Conservation (phyloP, 2,888 invertebrate species). For the Idaea dimidiata region DNA sequence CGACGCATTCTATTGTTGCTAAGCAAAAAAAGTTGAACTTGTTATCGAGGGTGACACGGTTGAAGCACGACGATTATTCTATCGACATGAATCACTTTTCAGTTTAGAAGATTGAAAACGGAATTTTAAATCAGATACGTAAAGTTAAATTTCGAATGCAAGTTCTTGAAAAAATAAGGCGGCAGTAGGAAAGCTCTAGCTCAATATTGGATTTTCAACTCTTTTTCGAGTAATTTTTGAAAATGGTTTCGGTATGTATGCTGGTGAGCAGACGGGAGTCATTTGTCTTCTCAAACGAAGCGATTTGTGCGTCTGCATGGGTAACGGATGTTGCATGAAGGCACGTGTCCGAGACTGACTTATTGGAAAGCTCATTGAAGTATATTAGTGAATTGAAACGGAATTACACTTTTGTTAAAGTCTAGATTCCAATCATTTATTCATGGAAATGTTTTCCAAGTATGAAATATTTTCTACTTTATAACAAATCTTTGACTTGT, state of each 20-base stretch:
- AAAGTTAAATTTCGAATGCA: not conserved
- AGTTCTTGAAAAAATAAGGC: slow-evolving; percentile 41
- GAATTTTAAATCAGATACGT: not conserved
- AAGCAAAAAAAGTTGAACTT: slow-evolving; percentile 53
- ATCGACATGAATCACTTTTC: slow-evolving; percentile 11
- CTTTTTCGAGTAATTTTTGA: slow-evolving; percentile 69
- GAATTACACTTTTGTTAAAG: slow-evolving; percentile 24
- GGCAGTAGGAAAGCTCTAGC: slow-evolving; percentile 39
- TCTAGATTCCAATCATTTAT: slow-evolving; percentile 1
- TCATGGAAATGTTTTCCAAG: not conserved
- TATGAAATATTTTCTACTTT: not conserved
- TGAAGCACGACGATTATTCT: slow-evolving; percentile 52
- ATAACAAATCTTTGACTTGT: not conserved
- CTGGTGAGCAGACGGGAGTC: slow-evolving; percentile 57
- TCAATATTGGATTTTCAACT: slow-evolving; percentile 63
- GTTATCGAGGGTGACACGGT: slow-evolving; percentile 54
- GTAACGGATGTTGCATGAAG: slow-evolving; percentile 71
- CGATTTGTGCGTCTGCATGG: slow-evolving; percentile 76
- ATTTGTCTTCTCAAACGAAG: slow-evolving; percentile 79
- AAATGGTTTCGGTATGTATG: slow-evolving; percentile 63
- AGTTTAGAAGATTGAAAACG: not conserved
- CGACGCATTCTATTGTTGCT: slow-evolving; percentile 59
- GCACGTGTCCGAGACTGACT: slow-evolving; percentile 66
- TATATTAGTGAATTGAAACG: slow-evolving; percentile 60
- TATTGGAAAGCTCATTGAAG: slow-evolving; percentile 61